phyloP scores from a whole-genome alignment of 2,888 invertebrate genomes.

The Iselma pallidipennis region DNA sequence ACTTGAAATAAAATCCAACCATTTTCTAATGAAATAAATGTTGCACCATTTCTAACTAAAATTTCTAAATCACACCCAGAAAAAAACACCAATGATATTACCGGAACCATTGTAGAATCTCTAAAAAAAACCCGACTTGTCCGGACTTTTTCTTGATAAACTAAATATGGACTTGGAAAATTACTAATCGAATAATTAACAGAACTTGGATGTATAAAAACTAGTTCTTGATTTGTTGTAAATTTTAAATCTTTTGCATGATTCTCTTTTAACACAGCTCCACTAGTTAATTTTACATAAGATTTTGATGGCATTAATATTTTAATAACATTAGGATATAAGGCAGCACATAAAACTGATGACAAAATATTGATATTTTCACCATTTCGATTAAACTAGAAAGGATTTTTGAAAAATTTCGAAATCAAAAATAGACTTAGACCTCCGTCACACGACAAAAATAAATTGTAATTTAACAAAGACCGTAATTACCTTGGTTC shows the following conservation, averaged over 20 bases:
- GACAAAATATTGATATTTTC: slow-evolving; percentile 74
- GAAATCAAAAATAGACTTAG: background rate
- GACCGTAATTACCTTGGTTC: too few relatives aligned
- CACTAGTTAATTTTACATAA: slow-evolving; percentile 71
- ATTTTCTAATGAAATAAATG: slow-evolving; percentile 74
- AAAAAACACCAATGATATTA: slow-evolving; percentile 72
- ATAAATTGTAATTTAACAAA: too few relatives aligned
- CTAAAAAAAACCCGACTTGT: slow-evolving; percentile 78
- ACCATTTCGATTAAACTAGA: slow-evolving; percentile 73
- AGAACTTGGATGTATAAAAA: slow-evolving; percentile 74
- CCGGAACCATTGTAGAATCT: slow-evolving; percentile 80
- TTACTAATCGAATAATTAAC: slow-evolving; percentile 68
- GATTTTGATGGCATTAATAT: slow-evolving; percentile 79
- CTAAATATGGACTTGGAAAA: slow-evolving; percentile 75
- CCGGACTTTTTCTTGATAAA: slow-evolving; percentile 83
- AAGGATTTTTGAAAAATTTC: slow-evolving; percentile 30
- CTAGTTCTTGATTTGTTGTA: slow-evolving; percentile 74
- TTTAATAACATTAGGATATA: slow-evolving; percentile 91
- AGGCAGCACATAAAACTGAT: slow-evolving; percentile 87
- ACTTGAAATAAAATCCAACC: slow-evolving; percentile 84
- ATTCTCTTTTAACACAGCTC: slow-evolving; percentile 73
- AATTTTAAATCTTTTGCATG: slow-evolving; percentile 74
- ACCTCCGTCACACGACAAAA: too few relatives aligned
- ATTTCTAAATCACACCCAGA: slow-evolving; percentile 75
- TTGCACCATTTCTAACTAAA: slow-evolving; percentile 72